Evolutionary conservation across 2,888 invertebrate species (phyloP).

Genomic region (Melanargia galathea): DNA sequence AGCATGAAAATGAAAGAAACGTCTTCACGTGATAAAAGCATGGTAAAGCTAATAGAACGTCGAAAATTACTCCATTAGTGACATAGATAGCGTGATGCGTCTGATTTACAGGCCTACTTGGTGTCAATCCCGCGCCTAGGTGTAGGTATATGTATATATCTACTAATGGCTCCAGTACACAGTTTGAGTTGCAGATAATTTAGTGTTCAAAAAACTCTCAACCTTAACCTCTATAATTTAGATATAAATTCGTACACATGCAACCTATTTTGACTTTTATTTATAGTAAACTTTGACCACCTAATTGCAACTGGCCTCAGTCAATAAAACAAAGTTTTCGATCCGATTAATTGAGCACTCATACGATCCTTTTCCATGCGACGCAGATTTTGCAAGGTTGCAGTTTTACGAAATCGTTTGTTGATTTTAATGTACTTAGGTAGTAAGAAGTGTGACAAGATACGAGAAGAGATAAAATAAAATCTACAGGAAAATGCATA

Average conservation of each 20-base stretch:
- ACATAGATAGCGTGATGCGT: constrained; percentile 18
- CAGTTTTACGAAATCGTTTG: neutral
- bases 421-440: neutral
- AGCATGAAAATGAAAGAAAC: constrained; percentile 8
- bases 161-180: no score
- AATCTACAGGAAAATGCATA: neutral
- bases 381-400: neutral
- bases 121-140: neutral
- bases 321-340: no score
- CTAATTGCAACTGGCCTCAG: no score
- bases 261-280: no score
- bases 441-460: neutral
- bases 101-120: neutral
- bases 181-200: no score
- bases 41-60: constrained; percentile 12
- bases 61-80: constrained; percentile 18
- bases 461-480: neutral
- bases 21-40: constrained; percentile 25
- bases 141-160: neutral
- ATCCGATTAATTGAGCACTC: no score
- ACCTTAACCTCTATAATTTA: no score
- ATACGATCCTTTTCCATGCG: neutral
- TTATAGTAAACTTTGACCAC: no score
- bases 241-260: no score
- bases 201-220: no score